phyloP scores from a whole-genome alignment of 2,888 invertebrate genomes.

The Drosophila anomalata region DNA sequence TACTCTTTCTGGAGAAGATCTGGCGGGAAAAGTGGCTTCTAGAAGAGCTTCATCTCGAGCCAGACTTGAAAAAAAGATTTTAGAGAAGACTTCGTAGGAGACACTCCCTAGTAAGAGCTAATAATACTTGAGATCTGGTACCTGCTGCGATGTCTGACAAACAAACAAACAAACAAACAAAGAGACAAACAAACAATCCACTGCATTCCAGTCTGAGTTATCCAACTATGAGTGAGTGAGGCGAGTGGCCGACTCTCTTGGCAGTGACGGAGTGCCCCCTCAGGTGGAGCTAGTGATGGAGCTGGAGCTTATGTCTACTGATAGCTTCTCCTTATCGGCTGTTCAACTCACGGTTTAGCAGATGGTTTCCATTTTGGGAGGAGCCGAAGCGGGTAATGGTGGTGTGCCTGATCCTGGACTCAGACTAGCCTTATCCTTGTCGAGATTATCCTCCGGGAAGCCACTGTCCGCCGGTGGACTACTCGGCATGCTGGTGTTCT shows the following conservation, averaged over 20 bases:
- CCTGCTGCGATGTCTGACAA: not conserved
- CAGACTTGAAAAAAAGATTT: no score
- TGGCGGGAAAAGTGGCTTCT: no score
- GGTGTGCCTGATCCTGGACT: not conserved
- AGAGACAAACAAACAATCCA: not conserved
- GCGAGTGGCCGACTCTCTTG: not conserved
- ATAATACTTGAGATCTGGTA: not conserved
- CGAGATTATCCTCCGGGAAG: slow-evolving; percentile 9
- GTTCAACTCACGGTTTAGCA: slow-evolving; percentile 84
- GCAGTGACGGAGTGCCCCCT: slow-evolving; percentile 4
- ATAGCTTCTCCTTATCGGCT: slow-evolving; percentile 24
- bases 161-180: slow-evolving; percentile 1
- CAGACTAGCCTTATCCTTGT: not conserved
- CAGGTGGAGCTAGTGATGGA: no score
- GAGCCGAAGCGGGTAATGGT: not conserved
- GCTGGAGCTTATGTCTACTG: no score
- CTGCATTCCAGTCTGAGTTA: not conserved
- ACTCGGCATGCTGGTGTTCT: slow-evolving; percentile 72
- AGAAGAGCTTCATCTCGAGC: no score
- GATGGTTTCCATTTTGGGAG: slow-evolving; percentile 63
- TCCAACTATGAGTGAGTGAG: not conserved
- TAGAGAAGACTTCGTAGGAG: no score
- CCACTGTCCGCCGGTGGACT: slow-evolving; percentile 26
- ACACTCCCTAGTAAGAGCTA: not conserved
- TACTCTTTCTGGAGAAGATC: no score